Evolutionary conservation across 1,140 invertebrate species (phyloP).

Genomic region (Contarinia nasturtii): DNA sequence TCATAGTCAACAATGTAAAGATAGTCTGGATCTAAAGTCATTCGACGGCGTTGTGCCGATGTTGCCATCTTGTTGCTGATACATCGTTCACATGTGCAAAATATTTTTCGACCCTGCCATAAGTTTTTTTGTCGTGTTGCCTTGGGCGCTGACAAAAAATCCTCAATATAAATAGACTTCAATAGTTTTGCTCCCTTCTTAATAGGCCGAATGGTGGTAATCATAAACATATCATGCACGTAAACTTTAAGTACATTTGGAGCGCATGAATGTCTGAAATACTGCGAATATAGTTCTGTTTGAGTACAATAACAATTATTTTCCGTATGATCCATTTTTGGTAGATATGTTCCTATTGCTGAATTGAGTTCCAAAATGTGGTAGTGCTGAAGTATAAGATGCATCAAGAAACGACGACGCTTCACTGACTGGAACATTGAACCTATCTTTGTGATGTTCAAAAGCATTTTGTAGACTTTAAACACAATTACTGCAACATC

Average conservation of each 20-base stretch:
- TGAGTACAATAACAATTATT: slow-evolving; percentile 18
- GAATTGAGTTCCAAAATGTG: slow-evolving; percentile 65
- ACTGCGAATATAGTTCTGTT: neutral
- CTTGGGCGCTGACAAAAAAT: neutral
- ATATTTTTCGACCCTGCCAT: neutral
- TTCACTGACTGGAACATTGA: slow-evolving; percentile 19
- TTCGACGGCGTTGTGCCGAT: too few species aligned
- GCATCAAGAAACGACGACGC: slow-evolving; percentile 27
- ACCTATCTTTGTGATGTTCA: slow-evolving; percentile 16
- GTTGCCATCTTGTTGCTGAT: too few species aligned
- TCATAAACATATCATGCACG: slow-evolving; percentile 28
- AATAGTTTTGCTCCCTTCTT: slow-evolving; percentile 41
- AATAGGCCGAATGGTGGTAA: slow-evolving; percentile 42
- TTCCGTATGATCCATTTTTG: slow-evolving; percentile 19
- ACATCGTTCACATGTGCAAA: neutral
- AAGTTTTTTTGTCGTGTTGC: neutral
- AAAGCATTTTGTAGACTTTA: slow-evolving; percentile 14
- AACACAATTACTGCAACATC: neutral
- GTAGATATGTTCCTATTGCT: slow-evolving; percentile 21
- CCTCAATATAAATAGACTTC: neutral
- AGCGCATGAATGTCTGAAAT: slow-evolving; percentile 78
- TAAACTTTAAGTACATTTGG: slow-evolving; percentile 56
- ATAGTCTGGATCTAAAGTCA: too few species aligned
- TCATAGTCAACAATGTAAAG: too few species aligned
- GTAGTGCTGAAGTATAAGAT: slow-evolving; percentile 48